Percentiles rank a stretch among this genome's conserved stretches.
Conservation (phyloP, 1,140 invertebrate species). For the Sarcophaga peregrina region DNA sequence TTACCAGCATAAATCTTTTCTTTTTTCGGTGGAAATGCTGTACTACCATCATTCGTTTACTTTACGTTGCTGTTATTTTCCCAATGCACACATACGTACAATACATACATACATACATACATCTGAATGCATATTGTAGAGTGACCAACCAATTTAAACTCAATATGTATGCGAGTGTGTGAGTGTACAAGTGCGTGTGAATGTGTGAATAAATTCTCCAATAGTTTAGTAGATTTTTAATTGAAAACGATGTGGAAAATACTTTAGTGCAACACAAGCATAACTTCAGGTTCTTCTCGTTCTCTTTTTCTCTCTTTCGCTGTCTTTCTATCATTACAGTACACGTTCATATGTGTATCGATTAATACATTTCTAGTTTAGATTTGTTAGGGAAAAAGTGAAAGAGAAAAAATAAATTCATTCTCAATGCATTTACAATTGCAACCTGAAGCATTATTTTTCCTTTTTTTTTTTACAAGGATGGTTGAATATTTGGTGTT, state of each 20-base stretch:
- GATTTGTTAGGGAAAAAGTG: background rate
- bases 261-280: conserved; percentile 33
- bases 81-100: conserved; percentile 9
- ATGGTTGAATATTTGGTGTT: conserved; percentile 14
- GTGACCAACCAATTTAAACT: conserved; percentile 26
- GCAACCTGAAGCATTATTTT: conserved; percentile 12
- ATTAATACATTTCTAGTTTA: background rate
- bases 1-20: no score
- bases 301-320: no score
- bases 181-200: background rate
- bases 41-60: conserved; percentile 24
- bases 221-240: conserved; percentile 42
- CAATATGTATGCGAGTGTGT: background rate
- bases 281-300: conserved; percentile 13
- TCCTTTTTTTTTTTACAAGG: background rate
- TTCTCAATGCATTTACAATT: conserved; percentile 24
- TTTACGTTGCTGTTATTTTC: background rate
- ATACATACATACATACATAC: background rate
- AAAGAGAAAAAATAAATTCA: background rate
- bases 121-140: background rate
- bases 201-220: conserved; percentile 1
- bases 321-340: background rate
- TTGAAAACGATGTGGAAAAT: conserved; percentile 41
- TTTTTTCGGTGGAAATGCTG: background rate
- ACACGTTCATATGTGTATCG: background rate